Evolutionary conservation across 2,888 invertebrate species (phyloP), one percentile per base, ranked within the genome.

Genomic region (Nematopogon swammerdamellus): DNA sequence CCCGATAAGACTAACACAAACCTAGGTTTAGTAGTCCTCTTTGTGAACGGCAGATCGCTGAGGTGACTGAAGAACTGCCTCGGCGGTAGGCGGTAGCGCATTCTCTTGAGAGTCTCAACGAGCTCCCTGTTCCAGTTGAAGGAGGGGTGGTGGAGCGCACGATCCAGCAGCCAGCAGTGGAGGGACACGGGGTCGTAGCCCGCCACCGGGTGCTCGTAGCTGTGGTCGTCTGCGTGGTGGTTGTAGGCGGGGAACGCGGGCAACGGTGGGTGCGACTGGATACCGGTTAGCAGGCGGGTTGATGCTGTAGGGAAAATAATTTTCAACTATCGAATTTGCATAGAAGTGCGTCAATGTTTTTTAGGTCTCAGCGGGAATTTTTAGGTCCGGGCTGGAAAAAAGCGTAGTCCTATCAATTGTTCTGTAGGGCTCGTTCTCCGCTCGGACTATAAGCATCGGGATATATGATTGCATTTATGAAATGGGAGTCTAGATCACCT

Each of bases 81-180:
- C 42, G 59, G 59, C 54, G 80, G 80, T 58, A 80, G 63, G 19
- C 80, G 71, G 58, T 80, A 79, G n/a, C 79, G 69, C 53, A 80
- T 65, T 11, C 69, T 58, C 51, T 68, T 65, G 56, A 80, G 65
- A 18, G 72, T 65, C 30, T 65, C 66, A 52, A 64, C 65, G 54
- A 74, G 61, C 52, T 63, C 64, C 1, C 65, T 56, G 0, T 59
- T 56, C 1, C 53, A 60, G 2, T 70, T 66, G 69, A 87, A 87
- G 46, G 85, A 75, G 64, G 86, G 86, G 68, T 88, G 88, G 59
- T 85, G 82, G 49, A 87, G 66, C 56, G 87, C 85, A 69, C 73
- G 57, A 1, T 89, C 89, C 44, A 88, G 81, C 47, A 89, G 82
- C 70, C 85, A 85, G 60, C 80, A 80, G 59, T 80, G 79, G 50